Percentiles rank a stretch among this genome's conserved stretches.
Conservation (phyloP, 2,113 vertebrate species). For the Scatophagus argus region DNA sequence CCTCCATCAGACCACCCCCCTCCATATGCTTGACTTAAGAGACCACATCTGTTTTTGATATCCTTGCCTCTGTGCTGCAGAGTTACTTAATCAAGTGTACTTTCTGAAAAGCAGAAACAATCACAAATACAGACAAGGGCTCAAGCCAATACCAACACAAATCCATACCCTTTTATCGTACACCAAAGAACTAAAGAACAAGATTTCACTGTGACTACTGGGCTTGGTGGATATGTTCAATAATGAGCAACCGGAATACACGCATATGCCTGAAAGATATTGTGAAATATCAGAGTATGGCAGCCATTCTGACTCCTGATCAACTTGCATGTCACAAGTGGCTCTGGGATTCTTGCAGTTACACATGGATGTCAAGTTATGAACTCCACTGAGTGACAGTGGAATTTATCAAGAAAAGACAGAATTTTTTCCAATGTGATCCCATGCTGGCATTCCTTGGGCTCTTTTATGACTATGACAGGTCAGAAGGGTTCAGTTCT, state of each 20-base stretch:
- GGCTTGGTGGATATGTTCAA: constrained; percentile 51
- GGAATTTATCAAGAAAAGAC: constrained; percentile 51
- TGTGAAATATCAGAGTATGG: constrained; percentile 50
- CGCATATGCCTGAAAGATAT: constrained; percentile 9
- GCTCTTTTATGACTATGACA: constrained; percentile 73
- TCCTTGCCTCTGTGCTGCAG: constrained; percentile 75
- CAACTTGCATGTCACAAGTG: constrained; percentile 48
- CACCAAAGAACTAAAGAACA: constrained; percentile 69
- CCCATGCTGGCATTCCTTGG: constrained; percentile 47
- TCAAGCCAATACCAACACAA: constrained; percentile 70
- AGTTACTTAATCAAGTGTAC: constrained; percentile 80
- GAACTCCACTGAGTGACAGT: constrained; percentile 22
- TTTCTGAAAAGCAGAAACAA: constrained; percentile 65
- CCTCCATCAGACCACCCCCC: constrained; percentile 19
- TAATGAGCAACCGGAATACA: constrained; percentile 34
- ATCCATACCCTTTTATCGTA: constrained; percentile 65
- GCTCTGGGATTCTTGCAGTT: constrained; percentile 47
- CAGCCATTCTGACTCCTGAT: constrained; percentile 52
- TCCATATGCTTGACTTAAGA: constrained; percentile 59
- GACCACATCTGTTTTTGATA: constrained; percentile 90
- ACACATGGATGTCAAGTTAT: constrained; percentile 46
- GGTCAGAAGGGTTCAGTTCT: constrained; percentile 70
- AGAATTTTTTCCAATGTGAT: constrained; percentile 40
- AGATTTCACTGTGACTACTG: constrained; percentile 65
- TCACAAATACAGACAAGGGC: constrained; percentile 68